phyloP scores from a whole-genome alignment of 1,140 invertebrate genomes.

The Acromyrmex charruanus region DNA sequence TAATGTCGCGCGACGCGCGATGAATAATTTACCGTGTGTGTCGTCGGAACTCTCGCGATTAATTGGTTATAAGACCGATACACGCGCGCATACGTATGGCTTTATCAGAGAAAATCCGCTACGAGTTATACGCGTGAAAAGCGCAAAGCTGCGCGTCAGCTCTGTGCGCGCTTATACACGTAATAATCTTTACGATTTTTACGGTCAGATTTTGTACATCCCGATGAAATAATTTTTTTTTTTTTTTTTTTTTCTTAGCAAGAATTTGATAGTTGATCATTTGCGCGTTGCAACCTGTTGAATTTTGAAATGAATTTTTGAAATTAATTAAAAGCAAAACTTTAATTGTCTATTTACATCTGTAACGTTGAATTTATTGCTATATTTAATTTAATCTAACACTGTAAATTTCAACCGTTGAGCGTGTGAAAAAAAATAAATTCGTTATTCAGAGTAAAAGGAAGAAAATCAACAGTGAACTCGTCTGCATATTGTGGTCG shows the following conservation, averaged over 20 bases:
- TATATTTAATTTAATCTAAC: background rate
- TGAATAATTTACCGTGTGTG: constrained; percentile 39
- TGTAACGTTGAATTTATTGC: background rate
- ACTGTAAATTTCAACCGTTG: background rate
- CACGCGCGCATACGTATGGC: background rate
- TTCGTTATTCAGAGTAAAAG: background rate
- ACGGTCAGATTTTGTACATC: background rate
- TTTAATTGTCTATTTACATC: background rate
- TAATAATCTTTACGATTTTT: background rate
- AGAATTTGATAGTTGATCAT: background rate
- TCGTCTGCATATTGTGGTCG: background rate
- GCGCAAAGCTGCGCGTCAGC: background rate
- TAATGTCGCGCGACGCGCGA: constrained; percentile 41
- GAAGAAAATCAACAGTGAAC: background rate
- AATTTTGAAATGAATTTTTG: constrained; percentile 1
- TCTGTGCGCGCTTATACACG: background rate
- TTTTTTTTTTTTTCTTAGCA: background rate
- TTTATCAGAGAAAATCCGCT: background rate
- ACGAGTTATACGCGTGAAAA: background rate
- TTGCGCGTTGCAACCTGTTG: constrained; percentile 39
- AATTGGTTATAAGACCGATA: constrained; percentile 38
- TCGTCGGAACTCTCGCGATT: background rate
- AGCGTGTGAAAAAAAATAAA: background rate
- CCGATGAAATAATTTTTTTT: background rate
- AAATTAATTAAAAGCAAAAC: background rate